A percentile compares a stretch with the other conserved stretches of the same genome.
phyloP scores from a whole-genome alignment of 2,888 invertebrate genomes.

The Lasioglossum pauxillum region DNA sequence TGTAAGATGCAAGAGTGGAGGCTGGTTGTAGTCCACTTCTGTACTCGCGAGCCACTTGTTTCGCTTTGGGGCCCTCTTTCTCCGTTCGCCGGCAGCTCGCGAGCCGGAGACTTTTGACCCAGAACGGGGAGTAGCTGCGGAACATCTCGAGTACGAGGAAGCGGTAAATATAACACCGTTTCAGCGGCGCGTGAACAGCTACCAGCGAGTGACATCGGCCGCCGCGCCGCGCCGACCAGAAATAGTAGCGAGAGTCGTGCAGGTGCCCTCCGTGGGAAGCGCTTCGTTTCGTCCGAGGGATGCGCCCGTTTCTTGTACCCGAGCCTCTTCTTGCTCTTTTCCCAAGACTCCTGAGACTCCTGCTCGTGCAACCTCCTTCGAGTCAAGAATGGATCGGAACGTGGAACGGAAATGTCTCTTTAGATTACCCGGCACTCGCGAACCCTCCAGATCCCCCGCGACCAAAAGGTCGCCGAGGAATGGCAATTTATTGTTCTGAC shows the following conservation, averaged over 20 bases:
- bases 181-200: slow-evolving; percentile 67
- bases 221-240: slow-evolving; percentile 42
- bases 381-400: slow-evolving; percentile 5
- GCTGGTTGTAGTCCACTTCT: slow-evolving; percentile 33
- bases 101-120: slow-evolving; percentile 74
- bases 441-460: neutral
- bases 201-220: slow-evolving; percentile 58
- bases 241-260: slow-evolving; percentile 60
- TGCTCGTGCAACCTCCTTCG: slow-evolving; percentile 8
- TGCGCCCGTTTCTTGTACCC: no score
- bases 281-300: slow-evolving; percentile 24
- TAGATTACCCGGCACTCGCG: neutral
- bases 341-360: neutral
- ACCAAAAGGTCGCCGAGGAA: neutral
- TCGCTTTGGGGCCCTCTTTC: slow-evolving; percentile 40
- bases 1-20: neutral
- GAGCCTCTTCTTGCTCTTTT: slow-evolving; percentile 17
- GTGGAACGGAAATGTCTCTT: slow-evolving; percentile 16
- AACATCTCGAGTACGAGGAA: slow-evolving; percentile 72
- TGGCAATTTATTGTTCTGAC: neutral
- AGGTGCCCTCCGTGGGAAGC: slow-evolving; percentile 61
- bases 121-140: slow-evolving; percentile 70
- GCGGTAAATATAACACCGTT: slow-evolving; percentile 74
- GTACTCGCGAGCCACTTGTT: slow-evolving; percentile 63
- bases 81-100: slow-evolving; percentile 53